Evolutionary conservation across 2,113 vertebrate species (phyloP), one percentile per base, ranked within the genome.

Genomic region (Monarcha castaneiventris): DNA sequence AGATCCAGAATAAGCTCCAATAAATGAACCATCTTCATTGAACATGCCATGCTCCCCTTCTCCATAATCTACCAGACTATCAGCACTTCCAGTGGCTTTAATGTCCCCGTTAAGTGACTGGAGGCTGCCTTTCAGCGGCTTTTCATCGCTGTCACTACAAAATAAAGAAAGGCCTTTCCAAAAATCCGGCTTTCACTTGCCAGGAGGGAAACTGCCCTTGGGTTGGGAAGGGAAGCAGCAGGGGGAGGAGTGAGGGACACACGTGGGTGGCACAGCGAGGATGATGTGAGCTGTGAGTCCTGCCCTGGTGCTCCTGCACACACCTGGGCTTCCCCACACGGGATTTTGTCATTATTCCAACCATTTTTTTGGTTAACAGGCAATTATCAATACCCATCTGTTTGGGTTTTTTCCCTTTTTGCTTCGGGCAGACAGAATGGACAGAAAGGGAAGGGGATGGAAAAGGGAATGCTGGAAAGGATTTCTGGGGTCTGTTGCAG

Each of bases 21-120:
- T 99, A 91, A 99, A 99, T 25, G 99, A 99, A 61, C 99, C 99
- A 26, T 99, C 99, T 97, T 99, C 99, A 54, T 98, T 99, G 98
- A 99, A 99, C 89, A 99, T 98, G 61, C 94, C 98, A 7, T 99
- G 99, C 95, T 99, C 99, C 7, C 99, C 98, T 41, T 98, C 99
- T 48, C 98, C 99, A 41, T 99, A 99, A 95, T 99, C 98, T 86
- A 99, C 99, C 96, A 99, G 97, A 96, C 99, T 99, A 97, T 99
- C 99, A 74, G 99, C 98, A 61, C 99, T 99, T 95, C 98, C 99
- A 15, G 98, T 98, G 33, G 98, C 97, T 96, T 99, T 99, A 96
- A 99, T 98, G 84, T 98, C 97, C 86, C 98, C 98, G 80, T 98
- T 97, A 46, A 99, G 97, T 30, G 99, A 99, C 93, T 91, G 98